These are phyloP conservation scores for Artemia sinica DNA, from an alignment of 2,888 invertebrate genomes.

Conservation along the genomic window DNA sequence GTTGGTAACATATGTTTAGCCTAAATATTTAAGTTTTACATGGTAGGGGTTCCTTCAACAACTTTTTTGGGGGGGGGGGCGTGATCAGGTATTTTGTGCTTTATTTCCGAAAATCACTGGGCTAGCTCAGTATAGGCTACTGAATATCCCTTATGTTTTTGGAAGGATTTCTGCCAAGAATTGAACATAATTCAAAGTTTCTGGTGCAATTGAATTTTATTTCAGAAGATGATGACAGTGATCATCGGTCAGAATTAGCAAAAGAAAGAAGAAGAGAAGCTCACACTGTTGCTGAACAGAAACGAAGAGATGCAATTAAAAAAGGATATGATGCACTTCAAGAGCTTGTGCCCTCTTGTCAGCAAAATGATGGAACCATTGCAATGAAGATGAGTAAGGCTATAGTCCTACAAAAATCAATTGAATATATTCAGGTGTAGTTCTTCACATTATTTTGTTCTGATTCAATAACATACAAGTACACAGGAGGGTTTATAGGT, in stretches of 20 bases:
- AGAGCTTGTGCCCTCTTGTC: conserved; percentile 80
- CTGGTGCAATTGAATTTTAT: conserved; percentile 23
- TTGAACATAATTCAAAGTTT: conserved; percentile 14
- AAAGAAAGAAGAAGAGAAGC: conserved; percentile 85
- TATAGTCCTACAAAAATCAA: conserved; percentile 79
- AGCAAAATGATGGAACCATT: conserved; percentile 64
- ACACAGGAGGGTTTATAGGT: neutral
- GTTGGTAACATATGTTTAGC: too few relatives aligned
- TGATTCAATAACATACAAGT: neutral
- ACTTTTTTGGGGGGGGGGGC: too few relatives aligned
- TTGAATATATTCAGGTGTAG: conserved; percentile 53
- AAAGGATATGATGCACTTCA: conserved; percentile 88
- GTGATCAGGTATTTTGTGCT: too few relatives aligned
- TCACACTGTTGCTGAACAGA: conserved; percentile 90
- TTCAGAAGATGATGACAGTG: conserved; percentile 44
- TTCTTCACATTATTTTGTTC: neutral
- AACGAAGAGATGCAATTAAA: conserved; percentile 87
- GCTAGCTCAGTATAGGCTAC: too few relatives aligned
- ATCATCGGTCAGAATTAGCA: conserved; percentile 50
- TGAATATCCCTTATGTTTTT: too few relatives aligned
- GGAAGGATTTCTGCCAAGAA: neutral
- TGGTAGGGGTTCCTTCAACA: too few relatives aligned
- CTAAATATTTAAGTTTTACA: too few relatives aligned
- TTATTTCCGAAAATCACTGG: too few relatives aligned
- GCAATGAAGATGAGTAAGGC: conserved; percentile 92